These are phyloP conservation scores for Gonioctena quinquepunctata DNA, from an alignment of 1,140 invertebrate species.

Conservation along the genomic window DNA sequence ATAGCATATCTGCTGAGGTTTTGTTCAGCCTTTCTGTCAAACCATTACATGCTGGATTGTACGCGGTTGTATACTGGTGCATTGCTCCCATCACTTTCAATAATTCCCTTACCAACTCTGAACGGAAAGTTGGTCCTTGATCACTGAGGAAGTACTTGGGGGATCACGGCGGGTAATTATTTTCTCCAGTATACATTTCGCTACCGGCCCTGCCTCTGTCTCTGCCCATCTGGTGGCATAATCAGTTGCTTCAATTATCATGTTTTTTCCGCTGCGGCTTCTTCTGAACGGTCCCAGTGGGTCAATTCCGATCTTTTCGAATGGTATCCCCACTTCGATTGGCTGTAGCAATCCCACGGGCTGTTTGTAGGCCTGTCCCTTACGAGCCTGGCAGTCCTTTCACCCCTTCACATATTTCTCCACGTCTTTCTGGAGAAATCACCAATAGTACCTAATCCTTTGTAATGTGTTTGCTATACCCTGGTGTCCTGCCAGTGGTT, in stretches of 20 bases:
- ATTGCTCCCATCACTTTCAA: conserved; percentile 29
- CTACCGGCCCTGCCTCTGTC: conserved; percentile 27
- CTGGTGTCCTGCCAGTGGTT: conserved; percentile 28
- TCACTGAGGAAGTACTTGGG: conserved; percentile 31
- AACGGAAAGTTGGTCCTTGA: conserved; percentile 32
- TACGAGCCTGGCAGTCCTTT: conserved; percentile 30
- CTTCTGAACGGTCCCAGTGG: conserved; percentile 34
- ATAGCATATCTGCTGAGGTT: conserved; percentile 35
- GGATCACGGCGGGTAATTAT: conserved; percentile 37
- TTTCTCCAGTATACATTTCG: conserved; percentile 23
- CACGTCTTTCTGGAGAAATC: conserved; percentile 32
- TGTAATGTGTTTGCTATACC: conserved; percentile 27
- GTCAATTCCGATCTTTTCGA: conserved; percentile 29
- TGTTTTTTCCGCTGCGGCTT: conserved; percentile 28
- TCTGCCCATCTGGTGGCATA: conserved; percentile 40
- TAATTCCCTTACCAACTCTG: conserved; percentile 36
- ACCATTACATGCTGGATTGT: conserved; percentile 47
- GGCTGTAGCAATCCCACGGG: conserved; percentile 31
- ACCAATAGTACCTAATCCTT: conserved; percentile 38
- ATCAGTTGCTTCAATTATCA: conserved; percentile 38
- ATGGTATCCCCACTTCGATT: conserved; percentile 20
- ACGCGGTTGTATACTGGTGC: conserved; percentile 41
- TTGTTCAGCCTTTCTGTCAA: conserved; percentile 47
- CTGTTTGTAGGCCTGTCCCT: conserved; percentile 18
- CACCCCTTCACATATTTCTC: conserved; percentile 38